A percentile compares a stretch with the other conserved stretches of the same genome.
These are phyloP conservation scores for Lasioglossum lativentre DNA, from an alignment of 2,888 invertebrate species.

Conservation along the genomic window DNA sequence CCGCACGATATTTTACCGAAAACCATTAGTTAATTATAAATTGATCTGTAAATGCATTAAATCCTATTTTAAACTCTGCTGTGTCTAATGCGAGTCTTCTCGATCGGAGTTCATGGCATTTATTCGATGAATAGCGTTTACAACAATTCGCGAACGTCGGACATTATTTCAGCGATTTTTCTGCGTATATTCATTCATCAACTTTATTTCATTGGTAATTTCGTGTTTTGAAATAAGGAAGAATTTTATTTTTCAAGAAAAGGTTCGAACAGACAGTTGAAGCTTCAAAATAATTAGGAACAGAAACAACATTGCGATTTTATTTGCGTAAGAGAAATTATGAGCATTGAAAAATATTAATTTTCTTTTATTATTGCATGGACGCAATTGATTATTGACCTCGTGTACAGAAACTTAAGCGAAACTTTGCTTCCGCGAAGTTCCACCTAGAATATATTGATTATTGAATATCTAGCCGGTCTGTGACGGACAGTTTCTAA, in stretches of 20 bases:
- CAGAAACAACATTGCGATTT: background rate
- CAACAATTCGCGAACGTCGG: background rate
- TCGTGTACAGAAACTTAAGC: background rate
- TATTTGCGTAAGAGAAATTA: background rate
- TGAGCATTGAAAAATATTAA: background rate
- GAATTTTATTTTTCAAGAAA: background rate
- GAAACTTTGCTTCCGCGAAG: background rate
- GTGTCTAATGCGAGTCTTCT: background rate
- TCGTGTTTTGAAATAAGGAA: background rate
- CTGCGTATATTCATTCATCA: background rate
- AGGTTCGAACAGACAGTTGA: background rate
- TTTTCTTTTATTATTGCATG: background rate
- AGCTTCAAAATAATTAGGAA: background rate
- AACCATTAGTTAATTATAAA: background rate
- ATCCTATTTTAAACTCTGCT: background rate
- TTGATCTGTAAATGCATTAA: background rate
- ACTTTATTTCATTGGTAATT: background rate
- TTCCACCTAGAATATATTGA: constrained; percentile 15
- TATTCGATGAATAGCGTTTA: background rate
- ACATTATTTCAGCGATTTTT: background rate
- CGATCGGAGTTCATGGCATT: background rate
- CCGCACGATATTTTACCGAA: background rate
- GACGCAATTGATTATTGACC: background rate
- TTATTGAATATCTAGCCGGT: constrained; percentile 9
- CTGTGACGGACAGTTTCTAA: constrained; percentile 14